A percentile compares a stretch with the other conserved stretches of the same genome.
Conservation (phyloP, 2,797 vertebrate genomes). For the Clamator glandarius region DNA sequence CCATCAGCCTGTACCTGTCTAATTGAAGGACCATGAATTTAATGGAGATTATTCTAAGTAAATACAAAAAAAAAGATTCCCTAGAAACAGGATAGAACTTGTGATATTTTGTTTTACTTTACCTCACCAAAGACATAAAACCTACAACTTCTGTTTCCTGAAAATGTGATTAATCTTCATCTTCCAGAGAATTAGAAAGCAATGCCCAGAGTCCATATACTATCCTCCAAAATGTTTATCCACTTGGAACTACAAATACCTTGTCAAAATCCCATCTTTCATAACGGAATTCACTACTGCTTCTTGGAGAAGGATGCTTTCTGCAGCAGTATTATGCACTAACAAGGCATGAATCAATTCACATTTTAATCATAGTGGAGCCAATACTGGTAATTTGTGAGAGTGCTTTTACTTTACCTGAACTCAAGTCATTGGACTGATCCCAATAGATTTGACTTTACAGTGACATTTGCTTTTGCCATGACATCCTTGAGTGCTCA, state of each 20-base stretch:
- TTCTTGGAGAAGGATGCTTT: background rate
- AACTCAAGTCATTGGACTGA: slow-evolving; percentile 23
- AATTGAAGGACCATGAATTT: background rate
- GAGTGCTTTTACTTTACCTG: slow-evolving; percentile 61
- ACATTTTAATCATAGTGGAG: slow-evolving; percentile 8
- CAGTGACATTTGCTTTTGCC: background rate
- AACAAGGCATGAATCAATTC: slow-evolving; percentile 18
- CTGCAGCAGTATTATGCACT: background rate
- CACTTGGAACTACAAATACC: background rate
- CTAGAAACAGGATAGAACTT: background rate
- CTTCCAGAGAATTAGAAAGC: background rate
- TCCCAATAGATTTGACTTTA: slow-evolving; percentile 22
- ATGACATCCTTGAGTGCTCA: slow-evolving; percentile 20
- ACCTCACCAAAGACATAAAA: background rate
- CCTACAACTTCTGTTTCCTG: background rate
- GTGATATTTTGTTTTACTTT: background rate
- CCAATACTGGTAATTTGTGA: background rate
- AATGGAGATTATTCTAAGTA: background rate
- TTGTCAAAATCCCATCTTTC: background rate
- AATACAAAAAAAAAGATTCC: background rate
- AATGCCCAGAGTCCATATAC: background rate
- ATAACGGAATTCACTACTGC: background rate
- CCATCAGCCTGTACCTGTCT: background rate
- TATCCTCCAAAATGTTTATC: background rate
- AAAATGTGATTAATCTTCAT: background rate